Base-by-base conservation (phyloP, 92 coral and sea anemone species). In the Anthopleura xanthogrammica region DNA sequence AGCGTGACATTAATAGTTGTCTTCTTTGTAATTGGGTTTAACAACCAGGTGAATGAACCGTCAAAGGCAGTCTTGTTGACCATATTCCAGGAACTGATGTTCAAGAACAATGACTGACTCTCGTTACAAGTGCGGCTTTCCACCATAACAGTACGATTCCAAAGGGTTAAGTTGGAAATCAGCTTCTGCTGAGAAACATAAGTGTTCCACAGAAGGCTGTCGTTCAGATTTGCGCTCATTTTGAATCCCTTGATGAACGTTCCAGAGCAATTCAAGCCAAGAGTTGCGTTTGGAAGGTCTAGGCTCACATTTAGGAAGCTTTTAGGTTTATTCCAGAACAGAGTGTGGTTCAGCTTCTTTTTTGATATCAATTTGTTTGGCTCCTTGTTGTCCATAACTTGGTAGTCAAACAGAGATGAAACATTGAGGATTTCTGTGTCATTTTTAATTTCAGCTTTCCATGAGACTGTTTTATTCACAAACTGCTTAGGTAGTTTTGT, bases 11-110 rank as follows among this genome's bases (percentile, higher is more conserved):
- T 91, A 42, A 88, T 66, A 57, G 79, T 55, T 43, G 83, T 85
- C 50, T 82, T 76, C 36, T 87, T 86, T 78, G 86, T 76, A 1
- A 88, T 86, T 11, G 88, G 88, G 81, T 91, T 89, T 22, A 91
- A 68, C 66, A 36, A 86, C 90, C 89, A 89, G 42, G 88, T 75
- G 40, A 91, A 16, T 3, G 92, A 88, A 41, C 94, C 94, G 39
- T 88, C 88, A 58, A 82, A 88, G 41, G 90, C 90, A 16, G 90
- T 82, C 80, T 77, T 83, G 83, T 89, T 83, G 72, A 62, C 66
- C 70, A 89, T 90, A 39, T 91, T 92, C 94, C 94, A 91, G 29
- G 94, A 88, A 82, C 92, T 91, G 16, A 91, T 82, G 48, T 91
- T 91, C 40, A 91, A 79, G 79, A 83, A 82, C 24, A 85, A 83